A percentile compares a stretch with the other conserved stretches of the same genome.
Conservation (phyloP, 2,797 vertebrate genomes). For the Zenarchopterus dispar region DNA sequence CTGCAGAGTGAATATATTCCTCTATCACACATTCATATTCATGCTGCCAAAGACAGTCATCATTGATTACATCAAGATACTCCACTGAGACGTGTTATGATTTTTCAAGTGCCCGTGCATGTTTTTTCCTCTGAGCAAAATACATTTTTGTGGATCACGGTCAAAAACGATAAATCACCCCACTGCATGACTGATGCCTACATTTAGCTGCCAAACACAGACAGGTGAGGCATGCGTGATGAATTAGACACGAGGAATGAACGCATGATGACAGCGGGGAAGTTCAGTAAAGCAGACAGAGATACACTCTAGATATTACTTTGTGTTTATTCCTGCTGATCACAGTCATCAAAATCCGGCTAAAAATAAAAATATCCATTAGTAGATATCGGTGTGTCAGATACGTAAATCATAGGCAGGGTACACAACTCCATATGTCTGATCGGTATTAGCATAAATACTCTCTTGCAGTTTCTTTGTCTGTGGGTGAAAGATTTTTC, state of each 20-base stretch:
- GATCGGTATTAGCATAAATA: slow-evolving; percentile 27
- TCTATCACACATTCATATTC: not conserved
- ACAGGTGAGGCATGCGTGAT: slow-evolving; percentile 18
- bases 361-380: too few species aligned
- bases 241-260: slow-evolving; percentile 20
- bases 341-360: not conserved
- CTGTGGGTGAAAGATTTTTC: slow-evolving; percentile 15
- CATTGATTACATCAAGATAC: slow-evolving; percentile 32
- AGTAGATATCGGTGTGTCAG: slow-evolving; percentile 7
- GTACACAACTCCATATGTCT: slow-evolving; percentile 30
- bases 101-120: slow-evolving; percentile 10
- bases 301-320: too few species aligned
- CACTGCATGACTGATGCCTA: not conserved
- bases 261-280: not conserved
- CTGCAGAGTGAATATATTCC: slow-evolving; percentile 8
- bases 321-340: too few species aligned
- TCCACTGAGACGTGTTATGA: slow-evolving; percentile 7
- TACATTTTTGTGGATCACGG: slow-evolving; percentile 18
- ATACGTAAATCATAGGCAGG: slow-evolving; percentile 7
- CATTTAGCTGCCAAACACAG: slow-evolving; percentile 23
- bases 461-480: too few species aligned
- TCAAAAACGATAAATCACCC: slow-evolving; percentile 47
- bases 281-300: not conserved
- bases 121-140: slow-evolving; percentile 13
- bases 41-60: slow-evolving; percentile 30